Base-by-base conservation (phyloP, 2,797 vertebrate species). In the Platyrinchus mystaceus region DNA sequence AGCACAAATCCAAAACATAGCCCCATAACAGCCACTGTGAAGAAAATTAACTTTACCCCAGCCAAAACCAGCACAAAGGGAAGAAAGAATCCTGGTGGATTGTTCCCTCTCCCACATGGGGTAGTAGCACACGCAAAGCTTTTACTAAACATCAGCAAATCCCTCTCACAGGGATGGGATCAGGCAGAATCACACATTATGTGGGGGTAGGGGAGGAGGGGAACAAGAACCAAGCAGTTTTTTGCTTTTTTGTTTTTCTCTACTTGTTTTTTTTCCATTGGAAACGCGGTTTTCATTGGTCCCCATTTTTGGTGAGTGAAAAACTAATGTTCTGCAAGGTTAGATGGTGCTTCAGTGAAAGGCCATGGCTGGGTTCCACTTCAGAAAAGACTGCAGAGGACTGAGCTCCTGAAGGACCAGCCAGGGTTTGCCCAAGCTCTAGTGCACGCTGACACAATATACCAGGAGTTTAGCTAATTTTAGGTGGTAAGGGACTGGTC, bases 401-500 rank as follows among this genome's bases (percentile, higher is more conserved):
- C 71, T 0, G 6, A 67, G 37, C 44, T 83, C 44, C n/a, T 5
- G 11, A 71, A 47, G 79, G 59, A 71, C 8, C 49, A 52, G 71
- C 41, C 1, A 9, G 44, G 62, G 28, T 81, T 90, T 83, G 81
- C 60, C 55, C 75, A 73, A 79, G 80, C 70, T 73, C 28, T 5
- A 15, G 73, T 52, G 43, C 26, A 5, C 50, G 50, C 71, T 83
- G 73, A 90, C 81, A 46, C 53, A 68, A 71, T 71, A 77, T 19
- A 87, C 24, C 41, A 53, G 66, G 50, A 88, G 34, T 68, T 78
- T 16, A 77, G 53, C 75, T 95, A 62, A 89, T 78, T 80, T 93
- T 81, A 93, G 64, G 86, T 28, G 64, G 86, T 28, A 68, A 75
- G 86, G 83, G 95, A 97, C 95, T 91, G 87, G 97, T 96, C 94